A percentile compares a stretch with the other conserved stretches of the same genome.
Evolutionary conservation across 37 sponge, comb jelly and placozoan genomes (phyloP).

Genomic region (Chondrosia reniformis): DNA sequence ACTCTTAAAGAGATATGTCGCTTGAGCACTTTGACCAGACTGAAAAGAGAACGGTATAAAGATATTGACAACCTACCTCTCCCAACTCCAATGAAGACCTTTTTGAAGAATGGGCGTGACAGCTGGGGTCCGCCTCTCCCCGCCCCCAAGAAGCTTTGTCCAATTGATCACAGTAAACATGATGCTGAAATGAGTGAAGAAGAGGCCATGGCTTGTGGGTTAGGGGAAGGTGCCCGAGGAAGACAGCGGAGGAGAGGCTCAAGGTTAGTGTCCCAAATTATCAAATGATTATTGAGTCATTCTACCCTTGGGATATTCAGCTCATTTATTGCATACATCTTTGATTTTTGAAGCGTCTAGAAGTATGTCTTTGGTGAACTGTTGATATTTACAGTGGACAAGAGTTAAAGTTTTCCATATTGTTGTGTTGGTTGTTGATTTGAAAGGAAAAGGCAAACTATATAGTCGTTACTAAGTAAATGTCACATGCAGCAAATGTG

Average conservation of each 20-base stretch:
- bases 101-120: not conserved
- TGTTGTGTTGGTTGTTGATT: too few species aligned
- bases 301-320: too few species aligned
- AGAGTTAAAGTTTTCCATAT: too few species aligned
- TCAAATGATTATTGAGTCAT: too few species aligned
- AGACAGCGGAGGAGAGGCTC: not conserved
- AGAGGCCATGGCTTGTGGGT: not conserved
- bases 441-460: too few species aligned
- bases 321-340: too few species aligned
- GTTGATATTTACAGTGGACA: too few species aligned
- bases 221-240: not conserved
- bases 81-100: slow-evolving; percentile 35
- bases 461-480: too few species aligned
- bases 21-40: slow-evolving; percentile 25
- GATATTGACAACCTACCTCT: slow-evolving; percentile 43
- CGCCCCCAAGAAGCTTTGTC: slow-evolving; percentile 41
- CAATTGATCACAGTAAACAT: slow-evolving; percentile 8
- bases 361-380: too few species aligned
- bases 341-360: too few species aligned
- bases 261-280: too few species aligned
- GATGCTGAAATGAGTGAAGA: not conserved
- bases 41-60: slow-evolving; percentile 33
- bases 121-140: slow-evolving; percentile 30
- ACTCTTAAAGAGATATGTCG: slow-evolving; percentile 67
- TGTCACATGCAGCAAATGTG: too few species aligned